Percentiles rank a stretch among this genome's conserved stretches.
Evolutionary conservation across 2,797 vertebrate species (phyloP).

Genomic region (Hippoglossus hippoglossus): DNA sequence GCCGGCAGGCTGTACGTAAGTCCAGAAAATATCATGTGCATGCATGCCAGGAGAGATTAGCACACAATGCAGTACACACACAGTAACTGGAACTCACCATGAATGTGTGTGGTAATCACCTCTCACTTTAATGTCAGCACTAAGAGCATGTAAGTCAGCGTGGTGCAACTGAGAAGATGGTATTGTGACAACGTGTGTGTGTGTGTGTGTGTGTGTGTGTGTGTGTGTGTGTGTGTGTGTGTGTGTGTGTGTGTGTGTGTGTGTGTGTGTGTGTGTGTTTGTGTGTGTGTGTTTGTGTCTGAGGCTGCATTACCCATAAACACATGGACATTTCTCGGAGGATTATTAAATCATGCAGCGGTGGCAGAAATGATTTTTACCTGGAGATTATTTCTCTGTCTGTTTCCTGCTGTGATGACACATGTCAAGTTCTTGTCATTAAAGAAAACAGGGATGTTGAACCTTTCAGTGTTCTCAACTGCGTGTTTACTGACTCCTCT

Average conservation of each 20-base stretch:
- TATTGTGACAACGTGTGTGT: conserved; percentile 14
- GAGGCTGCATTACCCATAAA: conserved; percentile 19
- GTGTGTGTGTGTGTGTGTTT: conserved; percentile 17
- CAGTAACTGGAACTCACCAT: conserved; percentile 26
- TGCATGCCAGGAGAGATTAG: conserved; percentile 63
- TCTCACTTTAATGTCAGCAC: conserved; percentile 20
- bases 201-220: background rate
- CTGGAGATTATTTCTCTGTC: conserved; percentile 14
- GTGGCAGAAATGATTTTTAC: conserved; percentile 16
- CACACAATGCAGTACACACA: conserved; percentile 29
- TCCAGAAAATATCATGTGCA: conserved; percentile 81
- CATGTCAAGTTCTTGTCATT: conserved; percentile 15
- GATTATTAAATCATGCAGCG: conserved; percentile 15
- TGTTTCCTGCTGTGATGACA: conserved; percentile 24
- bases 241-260: background rate
- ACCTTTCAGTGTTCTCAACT: background rate
- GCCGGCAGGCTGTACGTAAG: conserved; percentile 99
- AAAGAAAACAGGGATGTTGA: conserved; percentile 19
- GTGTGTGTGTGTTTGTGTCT: conserved; percentile 25
- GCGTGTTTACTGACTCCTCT: conserved; percentile 11
- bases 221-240: background rate
- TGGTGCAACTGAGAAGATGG: conserved; percentile 5
- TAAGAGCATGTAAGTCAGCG: conserved; percentile 21
- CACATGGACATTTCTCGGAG: conserved; percentile 19
- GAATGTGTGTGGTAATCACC: conserved; percentile 34